Evolutionary conservation across 2,113 vertebrate species (phyloP), one percentile per base, ranked within the genome.

Genomic region (Ophthalmolycus amberensis): DNA sequence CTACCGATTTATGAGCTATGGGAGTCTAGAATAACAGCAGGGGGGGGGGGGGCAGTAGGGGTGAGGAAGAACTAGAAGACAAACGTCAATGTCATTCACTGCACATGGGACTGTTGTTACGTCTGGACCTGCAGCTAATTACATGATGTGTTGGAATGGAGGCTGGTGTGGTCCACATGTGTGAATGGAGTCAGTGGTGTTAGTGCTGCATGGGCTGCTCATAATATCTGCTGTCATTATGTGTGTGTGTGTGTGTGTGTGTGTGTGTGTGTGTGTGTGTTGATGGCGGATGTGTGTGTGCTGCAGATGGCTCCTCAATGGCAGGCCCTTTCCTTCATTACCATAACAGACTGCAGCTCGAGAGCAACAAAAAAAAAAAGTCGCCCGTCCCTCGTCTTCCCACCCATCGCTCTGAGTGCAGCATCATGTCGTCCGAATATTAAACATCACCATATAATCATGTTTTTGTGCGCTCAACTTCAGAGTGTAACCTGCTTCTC

Each of bases 241-340:
- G 63, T 65, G 68, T 71, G 64, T 79, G 62, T 60, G 71, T 65
- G 64, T 70, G 46, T 38, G 2, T 71, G n/a, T n/a, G n/a, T n/a
- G n/a, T n/a, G n/a, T 66, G 72, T 72, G 67, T 75, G 79, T 66
- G 74, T 37, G 72, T 34, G 34, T 34, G 79, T 34, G 71, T 79
- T 83, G 80, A 90, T 79, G 52, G 77, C 38, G 40, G 29, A 67
- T 68, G 84, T 79, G 69, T 80, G 83, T 70, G 74, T 11, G 16
- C 83, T 92, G 91, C 94, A 95, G 94, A 94, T 94, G 94, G 91
- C 75, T 77, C 79, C 77, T 94, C 90, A 93, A 94, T 92, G 77
- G 85, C 79, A 58, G 63, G 82, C 86, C 87, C 87, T 85, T 87
- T 77, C 67, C 38, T 0, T 79, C 73, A 95, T 95, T 95, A 92